Conservation (phyloP, 1,140 invertebrate species). For the Panagrolaimus sp. region DNA sequence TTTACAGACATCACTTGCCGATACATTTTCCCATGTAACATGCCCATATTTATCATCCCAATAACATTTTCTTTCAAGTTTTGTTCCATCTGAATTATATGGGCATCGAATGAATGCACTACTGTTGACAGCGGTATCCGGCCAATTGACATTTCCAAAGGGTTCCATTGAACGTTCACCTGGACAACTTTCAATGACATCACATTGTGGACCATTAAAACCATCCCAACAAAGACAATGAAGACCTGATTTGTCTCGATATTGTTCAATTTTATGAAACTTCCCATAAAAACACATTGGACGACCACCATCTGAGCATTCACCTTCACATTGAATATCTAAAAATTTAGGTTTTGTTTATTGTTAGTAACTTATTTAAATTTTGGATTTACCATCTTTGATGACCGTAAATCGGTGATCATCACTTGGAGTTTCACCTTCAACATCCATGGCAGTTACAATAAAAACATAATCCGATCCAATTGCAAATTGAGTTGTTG, state of each 20-base stretch:
- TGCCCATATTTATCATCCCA: conserved; percentile 28
- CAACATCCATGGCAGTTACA: conserved; percentile 35
- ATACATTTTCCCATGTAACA: conserved; percentile 38
- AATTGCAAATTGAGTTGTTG: conserved; percentile 30
- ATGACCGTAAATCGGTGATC: conserved; percentile 28
- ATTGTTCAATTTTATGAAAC: conserved; percentile 41
- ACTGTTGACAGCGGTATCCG: conserved; percentile 38
- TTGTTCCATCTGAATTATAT: conserved; percentile 41
- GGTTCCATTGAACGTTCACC: conserved; percentile 32
- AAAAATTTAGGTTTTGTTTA: conserved; percentile 11
- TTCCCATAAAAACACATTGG: conserved; percentile 45
- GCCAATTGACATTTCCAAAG: conserved; percentile 45
- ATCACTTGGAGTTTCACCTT: conserved; percentile 44
- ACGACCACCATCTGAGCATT: conserved; percentile 31
- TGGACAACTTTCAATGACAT: conserved; percentile 32
- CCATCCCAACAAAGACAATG: conserved; percentile 45
- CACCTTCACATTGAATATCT: conserved; percentile 36
- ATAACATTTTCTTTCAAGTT: conserved; percentile 34
- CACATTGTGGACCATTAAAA: conserved; percentile 42
- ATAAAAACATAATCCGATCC: conserved; percentile 32
- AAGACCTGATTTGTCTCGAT: conserved; percentile 36
- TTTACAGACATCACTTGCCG: conserved; percentile 43
- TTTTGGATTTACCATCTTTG: conserved; percentile 29
- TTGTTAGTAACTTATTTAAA: not conserved
- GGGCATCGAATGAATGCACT: conserved; percentile 36